Evolutionary conservation across 2,888 invertebrate species (phyloP).

Genomic region (Nipponacmea schrenckii): DNA sequence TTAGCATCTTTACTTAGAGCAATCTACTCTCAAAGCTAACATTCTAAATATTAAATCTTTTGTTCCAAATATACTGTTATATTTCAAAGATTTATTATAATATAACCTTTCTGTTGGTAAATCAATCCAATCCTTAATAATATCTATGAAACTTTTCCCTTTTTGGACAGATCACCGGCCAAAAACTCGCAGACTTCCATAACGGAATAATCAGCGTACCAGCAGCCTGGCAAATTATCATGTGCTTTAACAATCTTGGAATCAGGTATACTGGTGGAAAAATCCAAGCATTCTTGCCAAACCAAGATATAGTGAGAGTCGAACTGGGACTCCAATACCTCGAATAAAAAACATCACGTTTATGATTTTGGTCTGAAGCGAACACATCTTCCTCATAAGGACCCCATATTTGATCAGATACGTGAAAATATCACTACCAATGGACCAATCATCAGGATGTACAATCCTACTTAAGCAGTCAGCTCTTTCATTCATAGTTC

Average conservation of each 20-base stretch:
- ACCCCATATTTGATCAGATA: neutral
- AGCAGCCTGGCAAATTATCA: neutral
- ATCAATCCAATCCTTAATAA: slow-evolving; percentile 9
- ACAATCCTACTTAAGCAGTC: slow-evolving; percentile 23
- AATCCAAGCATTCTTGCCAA: neutral
- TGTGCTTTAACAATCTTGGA: neutral
- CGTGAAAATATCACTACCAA: neutral
- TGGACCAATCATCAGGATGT: slow-evolving; percentile 14
- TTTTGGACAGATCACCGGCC: slow-evolving; percentile 12
- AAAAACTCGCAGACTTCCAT: slow-evolving; percentile 14
- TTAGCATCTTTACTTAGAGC: neutral
- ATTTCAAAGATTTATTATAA: neutral
- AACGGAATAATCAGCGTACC: neutral
- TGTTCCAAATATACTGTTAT: too few relatives aligned
- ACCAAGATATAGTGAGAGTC: neutral
- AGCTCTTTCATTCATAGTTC: too few relatives aligned
- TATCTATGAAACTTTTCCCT: neutral
- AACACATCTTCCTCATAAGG: neutral
- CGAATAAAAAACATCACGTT: too few relatives aligned
- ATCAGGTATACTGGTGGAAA: neutral
- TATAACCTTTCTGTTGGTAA: slow-evolving; percentile 4
- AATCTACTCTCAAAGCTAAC: slow-evolving; percentile 16
- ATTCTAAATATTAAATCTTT: slow-evolving; percentile 11
- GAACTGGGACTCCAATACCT: too few relatives aligned
- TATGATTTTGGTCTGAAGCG: neutral